Base-by-base conservation (phyloP, 2,888 invertebrate genomes). In the Scrobipalpa atriplicella region DNA sequence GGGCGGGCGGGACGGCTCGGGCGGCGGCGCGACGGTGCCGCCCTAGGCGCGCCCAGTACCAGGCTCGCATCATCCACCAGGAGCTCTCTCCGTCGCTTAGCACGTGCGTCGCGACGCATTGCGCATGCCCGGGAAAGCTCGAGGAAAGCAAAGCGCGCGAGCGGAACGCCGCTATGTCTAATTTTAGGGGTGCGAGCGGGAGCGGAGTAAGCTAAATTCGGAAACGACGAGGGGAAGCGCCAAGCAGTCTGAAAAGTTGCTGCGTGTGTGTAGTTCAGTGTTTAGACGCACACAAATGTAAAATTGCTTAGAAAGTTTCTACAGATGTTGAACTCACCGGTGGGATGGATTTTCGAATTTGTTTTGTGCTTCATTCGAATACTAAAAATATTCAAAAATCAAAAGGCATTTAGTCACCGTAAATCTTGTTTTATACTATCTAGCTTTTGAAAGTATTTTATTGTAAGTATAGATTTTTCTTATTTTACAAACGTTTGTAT, bases 21-120 rank as follows among this genome's bases (percentile, higher is more conserved):
- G 83, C 89, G 77, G 93, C 93, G 89, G 88, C 89, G 82, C 93
- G 85, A 79, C 84, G 82, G 83, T 81, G 87, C 87, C 92, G 93
- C 83, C 93, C 93, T 81, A 89, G 89, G 81, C 94, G 94, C 83
- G 93, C 93, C 83, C 92, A 87, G 74, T 92, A 92, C 84, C 92
- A 93, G 84, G 94, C 68, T 68, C 76, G 0, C 91, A 93, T 76
- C 81, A 78, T 9, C 51, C 68, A 70, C 66, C 38, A 84, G 82
- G 81, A 91, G 88, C 68, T 79, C 65, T 78, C 65, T 41, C 62
- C 39, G 64, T 58, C 58, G 58, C 58, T 38, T 16, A 10, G 72
- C 90, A 89, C 89, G 90, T 89, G 92, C 87, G 83, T 79, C 85
- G 84, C 74, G 83, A 81, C 83, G 82, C 82, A 80, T 77, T 74